Percentiles rank a stretch among this genome's conserved stretches.
These are phyloP conservation scores for Drosophila cognata DNA, from an alignment of 2,888 invertebrate species.

Conservation along the genomic window DNA sequence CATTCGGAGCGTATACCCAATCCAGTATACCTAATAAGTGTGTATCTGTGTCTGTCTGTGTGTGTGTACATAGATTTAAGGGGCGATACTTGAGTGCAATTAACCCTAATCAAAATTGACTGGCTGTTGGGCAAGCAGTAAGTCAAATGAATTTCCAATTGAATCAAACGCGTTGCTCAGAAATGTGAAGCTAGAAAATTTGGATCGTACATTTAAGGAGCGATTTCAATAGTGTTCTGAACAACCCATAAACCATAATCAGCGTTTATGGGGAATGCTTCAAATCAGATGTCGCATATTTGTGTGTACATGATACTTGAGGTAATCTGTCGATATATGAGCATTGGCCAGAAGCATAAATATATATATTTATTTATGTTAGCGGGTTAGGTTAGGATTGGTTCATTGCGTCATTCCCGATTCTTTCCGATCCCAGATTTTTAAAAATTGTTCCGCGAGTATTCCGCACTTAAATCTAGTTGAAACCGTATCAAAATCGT, in stretches of 20 bases:
- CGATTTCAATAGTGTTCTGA: neutral
- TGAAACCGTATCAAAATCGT: neutral
- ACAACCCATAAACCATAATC: neutral
- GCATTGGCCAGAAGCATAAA: neutral
- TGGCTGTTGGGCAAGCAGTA: neutral
- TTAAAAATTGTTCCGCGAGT: neutral
- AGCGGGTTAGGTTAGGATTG: neutral
- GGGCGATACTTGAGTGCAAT: constrained; percentile 10
- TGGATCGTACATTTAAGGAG: neutral
- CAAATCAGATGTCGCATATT: neutral
- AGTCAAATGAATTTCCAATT: constrained; percentile 11
- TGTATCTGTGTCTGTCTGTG: neutral
- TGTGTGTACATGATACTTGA: neutral
- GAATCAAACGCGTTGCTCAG: neutral
- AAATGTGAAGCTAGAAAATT: neutral
- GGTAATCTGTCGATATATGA: neutral
- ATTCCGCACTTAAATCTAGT: neutral
- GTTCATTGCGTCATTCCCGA: neutral
- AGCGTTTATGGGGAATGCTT: neutral
- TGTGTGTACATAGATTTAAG: neutral
- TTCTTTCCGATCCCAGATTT: neutral
- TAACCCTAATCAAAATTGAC: constrained; percentile 22
- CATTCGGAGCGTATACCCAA: constrained; percentile 29
- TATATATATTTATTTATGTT: neutral
- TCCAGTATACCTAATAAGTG: neutral